These are phyloP conservation scores for Platanista minor DNA, from an alignment of 2,113 vertebrate genomes.

Conservation along the genomic window DNA sequence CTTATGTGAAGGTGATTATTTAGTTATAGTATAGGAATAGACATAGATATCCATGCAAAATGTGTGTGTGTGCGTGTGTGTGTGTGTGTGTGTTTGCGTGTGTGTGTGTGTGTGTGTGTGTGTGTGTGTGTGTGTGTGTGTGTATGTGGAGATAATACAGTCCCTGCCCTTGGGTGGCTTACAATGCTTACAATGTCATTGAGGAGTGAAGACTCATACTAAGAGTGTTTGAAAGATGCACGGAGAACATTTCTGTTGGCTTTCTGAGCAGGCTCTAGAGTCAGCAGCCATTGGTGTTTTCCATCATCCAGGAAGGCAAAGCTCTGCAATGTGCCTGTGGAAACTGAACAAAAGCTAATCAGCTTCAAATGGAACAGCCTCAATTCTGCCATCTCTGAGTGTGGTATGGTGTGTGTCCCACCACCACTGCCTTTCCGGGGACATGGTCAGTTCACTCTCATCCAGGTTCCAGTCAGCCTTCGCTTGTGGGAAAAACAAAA, in stretches of 20 bases:
- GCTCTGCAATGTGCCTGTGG: neutral
- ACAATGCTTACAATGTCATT: neutral
- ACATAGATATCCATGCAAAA: neutral
- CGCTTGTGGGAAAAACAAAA: neutral
- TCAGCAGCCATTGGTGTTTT: neutral
- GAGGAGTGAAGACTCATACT: neutral
- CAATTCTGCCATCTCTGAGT: neutral
- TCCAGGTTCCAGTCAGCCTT: neutral
- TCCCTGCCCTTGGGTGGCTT: neutral
- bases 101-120: neutral
- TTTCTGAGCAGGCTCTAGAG: neutral
- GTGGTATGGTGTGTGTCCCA: neutral
- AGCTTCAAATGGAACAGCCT: neutral
- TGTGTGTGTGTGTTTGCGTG: neutral
- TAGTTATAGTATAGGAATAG: neutral
- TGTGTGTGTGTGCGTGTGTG: neutral
- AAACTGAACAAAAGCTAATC: neutral
- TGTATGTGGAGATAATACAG: neutral
- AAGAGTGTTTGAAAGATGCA: neutral
- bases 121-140: neutral
- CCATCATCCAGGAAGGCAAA: neutral
- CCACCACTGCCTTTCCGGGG: neutral
- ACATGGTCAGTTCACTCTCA: neutral
- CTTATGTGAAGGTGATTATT: neutral
- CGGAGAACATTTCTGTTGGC: neutral